phyloP scores from a whole-genome alignment of 30 jellyfish, hydroid and myxozoan species.

The Mastigias papua region DNA sequence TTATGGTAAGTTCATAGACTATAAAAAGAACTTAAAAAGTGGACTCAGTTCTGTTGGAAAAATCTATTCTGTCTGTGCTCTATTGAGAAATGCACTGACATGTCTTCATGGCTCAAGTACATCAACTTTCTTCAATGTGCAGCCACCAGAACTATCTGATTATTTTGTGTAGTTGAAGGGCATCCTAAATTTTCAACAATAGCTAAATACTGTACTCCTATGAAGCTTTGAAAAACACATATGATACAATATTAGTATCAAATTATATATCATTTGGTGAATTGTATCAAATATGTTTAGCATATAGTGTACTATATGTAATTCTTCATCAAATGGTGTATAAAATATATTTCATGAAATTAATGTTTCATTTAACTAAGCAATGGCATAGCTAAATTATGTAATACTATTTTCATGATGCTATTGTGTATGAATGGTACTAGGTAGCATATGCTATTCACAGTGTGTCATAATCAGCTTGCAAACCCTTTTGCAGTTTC shows the following conservation, averaged over 20 bases:
- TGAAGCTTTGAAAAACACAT: not conserved
- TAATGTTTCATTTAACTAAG: not conserved
- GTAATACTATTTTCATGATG: not conserved
- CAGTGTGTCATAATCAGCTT: not conserved
- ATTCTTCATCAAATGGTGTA: not conserved
- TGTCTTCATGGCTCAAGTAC: constrained; percentile 74
- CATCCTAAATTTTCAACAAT: not conserved
- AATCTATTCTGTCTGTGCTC: constrained; percentile 40
- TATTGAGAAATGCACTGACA: constrained; percentile 62
- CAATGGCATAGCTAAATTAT: not conserved
- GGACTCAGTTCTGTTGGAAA: constrained; percentile 66
- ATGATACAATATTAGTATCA: not conserved
- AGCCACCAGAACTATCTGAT: constrained; percentile 56
- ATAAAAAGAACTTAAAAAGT: constrained; percentile 64
- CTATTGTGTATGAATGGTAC: not conserved
- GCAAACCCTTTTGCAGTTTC: not conserved
- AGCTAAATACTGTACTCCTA: not conserved
- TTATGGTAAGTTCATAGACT: constrained; percentile 60
- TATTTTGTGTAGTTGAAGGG: constrained; percentile 10
- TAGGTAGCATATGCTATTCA: not conserved
- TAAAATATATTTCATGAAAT: not conserved
- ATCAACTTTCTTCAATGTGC: constrained; percentile 46
- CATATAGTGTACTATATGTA: not conserved
- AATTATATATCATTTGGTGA: not conserved
- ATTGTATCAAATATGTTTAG: not conserved